Evolutionary conservation across 2,113 vertebrate species (phyloP).

Genomic region (Orcinus orca): DNA sequence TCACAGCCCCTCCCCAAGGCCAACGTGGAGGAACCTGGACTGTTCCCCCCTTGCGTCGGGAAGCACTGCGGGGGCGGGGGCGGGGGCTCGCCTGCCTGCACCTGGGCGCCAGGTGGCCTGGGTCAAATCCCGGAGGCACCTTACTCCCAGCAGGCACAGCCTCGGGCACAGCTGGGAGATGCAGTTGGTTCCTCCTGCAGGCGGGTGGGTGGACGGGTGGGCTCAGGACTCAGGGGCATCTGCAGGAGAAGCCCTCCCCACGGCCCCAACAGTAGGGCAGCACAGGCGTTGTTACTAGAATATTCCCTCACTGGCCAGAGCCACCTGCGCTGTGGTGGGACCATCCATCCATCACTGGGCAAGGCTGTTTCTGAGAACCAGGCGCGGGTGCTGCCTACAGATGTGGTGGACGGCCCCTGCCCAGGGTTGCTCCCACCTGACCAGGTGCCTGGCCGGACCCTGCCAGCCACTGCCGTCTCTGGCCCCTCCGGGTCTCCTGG

Average conservation of each 20-base stretch:
- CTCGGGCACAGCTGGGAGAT: neutral
- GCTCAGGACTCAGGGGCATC: neutral
- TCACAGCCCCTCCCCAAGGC: no score
- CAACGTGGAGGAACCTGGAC: accelerated
- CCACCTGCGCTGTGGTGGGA: neutral
- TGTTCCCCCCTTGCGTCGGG: neutral
- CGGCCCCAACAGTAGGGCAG: neutral
- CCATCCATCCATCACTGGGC: accelerated
- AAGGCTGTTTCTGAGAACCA: neutral
- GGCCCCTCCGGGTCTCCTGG: neutral
- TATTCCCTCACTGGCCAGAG: neutral
- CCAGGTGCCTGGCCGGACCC: neutral
- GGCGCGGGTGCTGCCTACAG: neutral
- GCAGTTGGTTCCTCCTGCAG: accelerated
- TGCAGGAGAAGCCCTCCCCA: accelerated
- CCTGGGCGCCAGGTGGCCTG: neutral
- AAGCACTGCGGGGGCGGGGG: no score
- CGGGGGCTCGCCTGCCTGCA: neutral
- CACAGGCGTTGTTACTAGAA: neutral
- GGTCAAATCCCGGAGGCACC: no score
- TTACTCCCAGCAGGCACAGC: neutral
- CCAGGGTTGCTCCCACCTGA: neutral
- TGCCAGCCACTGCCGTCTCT: neutral
- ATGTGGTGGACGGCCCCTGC: accelerated
- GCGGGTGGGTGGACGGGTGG: accelerated